These are phyloP conservation scores for Thinocorus orbignyianus DNA, from an alignment of 2,113 vertebrate genomes.

Conservation along the genomic window DNA sequence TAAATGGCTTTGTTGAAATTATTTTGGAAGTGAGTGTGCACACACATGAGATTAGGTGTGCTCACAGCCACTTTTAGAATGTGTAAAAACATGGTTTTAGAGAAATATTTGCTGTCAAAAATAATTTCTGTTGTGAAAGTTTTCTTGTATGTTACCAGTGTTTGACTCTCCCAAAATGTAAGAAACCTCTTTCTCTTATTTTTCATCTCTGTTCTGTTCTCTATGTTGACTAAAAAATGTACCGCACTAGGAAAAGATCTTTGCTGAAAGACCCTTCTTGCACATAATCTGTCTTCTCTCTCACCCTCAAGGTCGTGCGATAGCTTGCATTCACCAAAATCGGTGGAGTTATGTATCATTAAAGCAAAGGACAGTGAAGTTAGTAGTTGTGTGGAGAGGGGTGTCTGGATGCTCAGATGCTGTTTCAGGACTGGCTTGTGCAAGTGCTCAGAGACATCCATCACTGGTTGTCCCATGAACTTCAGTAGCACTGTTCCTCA, in stretches of 20 bases:
- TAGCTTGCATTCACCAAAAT: background rate
- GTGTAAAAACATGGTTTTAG: background rate
- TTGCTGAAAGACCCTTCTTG: background rate
- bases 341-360: background rate
- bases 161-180: background rate
- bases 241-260: background rate
- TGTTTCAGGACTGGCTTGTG: background rate
- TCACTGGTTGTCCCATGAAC: background rate
- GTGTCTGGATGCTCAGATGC: background rate
- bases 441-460: background rate
- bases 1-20: background rate
- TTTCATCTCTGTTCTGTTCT: background rate
- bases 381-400: background rate
- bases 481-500: background rate
- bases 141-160: background rate
- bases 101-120: background rate
- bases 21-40: background rate
- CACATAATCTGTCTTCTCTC: background rate
- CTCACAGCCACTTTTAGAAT: background rate
- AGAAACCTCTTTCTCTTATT: background rate
- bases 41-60: background rate
- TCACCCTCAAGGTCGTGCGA: background rate
- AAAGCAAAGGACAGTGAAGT: background rate
- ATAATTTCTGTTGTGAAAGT: background rate
- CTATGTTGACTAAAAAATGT: background rate